Evolutionary conservation across 2,113 vertebrate species (phyloP), one percentile per base, ranked within the genome.

Genomic region (Phalacrocorax carbo): DNA sequence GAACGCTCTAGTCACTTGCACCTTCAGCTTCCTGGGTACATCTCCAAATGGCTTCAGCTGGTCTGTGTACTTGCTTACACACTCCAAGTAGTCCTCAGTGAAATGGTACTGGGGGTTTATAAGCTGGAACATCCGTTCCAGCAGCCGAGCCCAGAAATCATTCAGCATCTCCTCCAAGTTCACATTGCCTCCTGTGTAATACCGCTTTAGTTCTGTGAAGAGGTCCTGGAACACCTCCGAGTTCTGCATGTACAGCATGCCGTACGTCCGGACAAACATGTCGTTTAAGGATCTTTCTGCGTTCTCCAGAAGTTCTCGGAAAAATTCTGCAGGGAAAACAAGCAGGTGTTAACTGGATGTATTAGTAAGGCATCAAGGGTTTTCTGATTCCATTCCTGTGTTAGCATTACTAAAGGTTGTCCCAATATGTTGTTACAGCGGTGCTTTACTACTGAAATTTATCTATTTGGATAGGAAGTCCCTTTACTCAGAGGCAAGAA

Each of bases 21-120:
- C 98, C 96, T 99, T 99, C 90, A 99, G 97, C 95, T 99, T 99
- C 94, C 98, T 98, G 90, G 99, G 99, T 84, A 99, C 99, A 5
- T 99, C 99, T 94, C 99, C 99, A 77, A 99, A 99, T 0, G 99
- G 99, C 92, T 99, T 99, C 93, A 99, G 99, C 97, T 99, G 98
- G 97, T 99, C 99, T 16, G 98, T 99, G 96, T 99, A 99, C 95
- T 99, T 99, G 98, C 99, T 99, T 57, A 99, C 98, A 55, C 99
- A 99, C 86, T 99, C 99, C 96, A 99, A 92, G 98, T 99, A 99
- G 97, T 99, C 99, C 78, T 99, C 98, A 2, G 96, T 98, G 98
- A 99, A 99, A 86, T 99, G 98, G 95, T 99, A 99, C 97, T 99
- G 99, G 5, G 99, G 99, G 97, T 99, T 99, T 94, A 99, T 98